A percentile compares a stretch with the other conserved stretches of the same genome.
phyloP scores from a whole-genome alignment of 2,888 invertebrate species.

The Lasiommata megera region DNA sequence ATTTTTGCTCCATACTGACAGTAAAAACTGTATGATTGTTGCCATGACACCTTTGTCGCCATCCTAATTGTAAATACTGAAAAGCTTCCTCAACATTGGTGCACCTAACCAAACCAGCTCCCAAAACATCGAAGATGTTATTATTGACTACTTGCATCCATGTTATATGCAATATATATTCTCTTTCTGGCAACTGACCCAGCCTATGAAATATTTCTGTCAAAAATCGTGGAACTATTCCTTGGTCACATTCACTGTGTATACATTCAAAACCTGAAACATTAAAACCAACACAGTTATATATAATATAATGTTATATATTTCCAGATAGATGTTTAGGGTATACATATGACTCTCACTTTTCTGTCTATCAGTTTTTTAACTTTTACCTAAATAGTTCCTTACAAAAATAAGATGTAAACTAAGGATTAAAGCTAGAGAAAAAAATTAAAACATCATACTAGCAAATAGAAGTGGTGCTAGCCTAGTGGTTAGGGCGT shows the following conservation, averaged over 20 bases:
- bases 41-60: slow-evolving; percentile 80
- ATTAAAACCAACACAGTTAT: no score
- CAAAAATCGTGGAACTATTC: slow-evolving; percentile 86
- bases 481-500: no score
- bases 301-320: no score
- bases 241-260: slow-evolving; percentile 86
- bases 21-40: slow-evolving; percentile 86
- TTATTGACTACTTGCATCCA: slow-evolving; percentile 88
- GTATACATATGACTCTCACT: no score
- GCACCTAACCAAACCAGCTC: slow-evolving; percentile 76
- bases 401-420: no score
- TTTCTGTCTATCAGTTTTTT: no score
- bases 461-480: no score
- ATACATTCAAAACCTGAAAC: slow-evolving; percentile 73
- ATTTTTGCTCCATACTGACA: slow-evolving; percentile 87
- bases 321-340: no score
- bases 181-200: slow-evolving; percentile 83
- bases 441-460: no score
- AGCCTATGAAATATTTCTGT: slow-evolving; percentile 86
- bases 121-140: slow-evolving; percentile 82
- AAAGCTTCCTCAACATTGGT: slow-evolving; percentile 87
- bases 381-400: no score
- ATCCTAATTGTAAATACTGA: slow-evolving; percentile 85
- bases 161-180: slow-evolving; percentile 84
- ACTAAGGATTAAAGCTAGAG: no score